Percentiles rank a stretch among this genome's conserved stretches.
These are phyloP conservation scores for Plectropomus leopardus DNA, from an alignment of 2,113 vertebrate species.

Conservation along the genomic window DNA sequence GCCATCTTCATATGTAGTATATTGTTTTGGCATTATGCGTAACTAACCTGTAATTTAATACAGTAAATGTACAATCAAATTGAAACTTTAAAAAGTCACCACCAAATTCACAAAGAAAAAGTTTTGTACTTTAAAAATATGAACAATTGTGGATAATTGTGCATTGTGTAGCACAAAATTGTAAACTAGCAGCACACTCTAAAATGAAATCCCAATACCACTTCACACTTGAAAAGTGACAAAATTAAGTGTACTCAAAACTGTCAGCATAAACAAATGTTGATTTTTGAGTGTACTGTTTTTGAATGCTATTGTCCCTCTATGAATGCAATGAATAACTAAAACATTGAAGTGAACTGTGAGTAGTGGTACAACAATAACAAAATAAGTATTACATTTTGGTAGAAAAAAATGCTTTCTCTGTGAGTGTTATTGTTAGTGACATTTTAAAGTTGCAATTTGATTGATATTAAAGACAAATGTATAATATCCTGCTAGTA, in stretches of 20 bases:
- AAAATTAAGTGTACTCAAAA: slow-evolving; percentile 17
- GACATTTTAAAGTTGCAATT: not conserved
- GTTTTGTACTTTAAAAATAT: not conserved
- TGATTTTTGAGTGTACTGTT: slow-evolving; percentile 24
- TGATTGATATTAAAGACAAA: not conserved
- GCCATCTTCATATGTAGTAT: not conserved
- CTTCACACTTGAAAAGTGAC: slow-evolving; percentile 23
- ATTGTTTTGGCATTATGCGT: not conserved
- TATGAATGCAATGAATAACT: not conserved
- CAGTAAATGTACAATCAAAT: slow-evolving; percentile 3
- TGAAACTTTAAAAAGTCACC: not conserved
- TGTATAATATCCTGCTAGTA: not conserved
- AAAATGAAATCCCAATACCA: slow-evolving; percentile 28
- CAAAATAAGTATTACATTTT: not conserved
- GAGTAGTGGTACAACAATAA: not conserved
- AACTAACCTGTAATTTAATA: not conserved
- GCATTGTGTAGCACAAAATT: slow-evolving; percentile 21
- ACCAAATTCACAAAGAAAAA: slow-evolving; percentile 9
- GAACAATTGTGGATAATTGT: slow-evolving; percentile 1
- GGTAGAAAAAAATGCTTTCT: not conserved
- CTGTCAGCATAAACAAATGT: slow-evolving; percentile 2
- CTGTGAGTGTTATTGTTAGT: not conserved
- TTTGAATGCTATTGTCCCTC: slow-evolving; percentile 10
- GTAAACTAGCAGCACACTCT: not conserved
- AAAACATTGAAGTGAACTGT: not conserved